Base-by-base conservation (phyloP, 2,797 vertebrate species). In the Anabacerthia variegaticeps region DNA sequence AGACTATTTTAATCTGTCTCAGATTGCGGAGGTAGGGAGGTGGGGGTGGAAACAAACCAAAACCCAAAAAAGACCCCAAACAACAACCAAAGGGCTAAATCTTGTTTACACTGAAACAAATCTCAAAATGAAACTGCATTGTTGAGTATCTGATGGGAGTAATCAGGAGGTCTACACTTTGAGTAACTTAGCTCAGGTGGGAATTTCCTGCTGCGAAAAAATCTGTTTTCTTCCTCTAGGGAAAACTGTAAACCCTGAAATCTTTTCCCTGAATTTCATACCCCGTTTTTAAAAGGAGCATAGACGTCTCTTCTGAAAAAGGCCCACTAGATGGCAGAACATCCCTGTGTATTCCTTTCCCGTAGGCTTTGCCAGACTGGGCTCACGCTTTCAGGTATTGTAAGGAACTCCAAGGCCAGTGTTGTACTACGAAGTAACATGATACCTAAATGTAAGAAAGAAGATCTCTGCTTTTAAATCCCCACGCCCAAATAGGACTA, bases 271-370 rank as follows among this genome's bases (percentile, higher is more conserved):
- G 4, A 37, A 37, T 67, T 58, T 78, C 24, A 6, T 24, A 28
- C 43, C 7, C 3, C 0, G 0, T 58, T 80, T 88, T 49, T 51
- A 54, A 34, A 75, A 30, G 49, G 23, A 71, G 19, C 37, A 12
- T 9, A 28, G 66, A 14, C 15, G 30, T 59, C 26, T 52, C 48
- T 85, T 79, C 44, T 39, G 21, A 61, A 4, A 20, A 27, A 36
- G 6, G 15, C 44, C 95, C 97, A 91, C 95, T 91, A 97, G 97
- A 72, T 95, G 97, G 97, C 97, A 88, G 93, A 65, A 82, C 61
- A 36, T 55, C 8, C 88, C 72, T 44, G 67, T 26, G 4, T 67
- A 30, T 93, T 56, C 39, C 27, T 59, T 67, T 30, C 32, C 37
- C 15, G 2, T 1, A 12, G 23, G 27, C 41, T 46, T 52, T 59